Evolutionary conservation across 2,797 vertebrate genomes (phyloP), one percentile per base, ranked within the genome.

Genomic region (Semotilus atromaculatus): DNA sequence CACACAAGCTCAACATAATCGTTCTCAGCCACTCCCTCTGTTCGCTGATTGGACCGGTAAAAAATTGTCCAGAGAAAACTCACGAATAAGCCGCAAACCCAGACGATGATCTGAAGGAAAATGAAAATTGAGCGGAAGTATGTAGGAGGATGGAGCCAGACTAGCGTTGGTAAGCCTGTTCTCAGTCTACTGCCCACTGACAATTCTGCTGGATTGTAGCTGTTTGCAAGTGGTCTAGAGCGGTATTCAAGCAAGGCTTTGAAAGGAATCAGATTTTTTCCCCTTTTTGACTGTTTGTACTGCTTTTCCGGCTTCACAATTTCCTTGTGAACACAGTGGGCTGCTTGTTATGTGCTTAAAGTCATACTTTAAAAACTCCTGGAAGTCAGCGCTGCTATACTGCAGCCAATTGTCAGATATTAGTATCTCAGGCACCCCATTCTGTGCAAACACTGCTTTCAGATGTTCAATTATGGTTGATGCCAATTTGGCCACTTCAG

Each of bases 161-260:
- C 31, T 31, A 40, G 31, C 4, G 80, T 80, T 4, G 29, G 74
- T 72, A 87, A 16, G 14, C 55, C 26, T 23, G 80, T 87, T 67
- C 64, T 62, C 38, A 82, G 38, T 10, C 14, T 16, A 34, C 83
- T 60, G 18, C 62, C 55, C 62, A 81, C 81, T 3, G 53, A 55
- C 1, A 85, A 62, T 40, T 85, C 3, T 4, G 64, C 60, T 53
- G 82, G 86, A 43, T 58, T 80, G 34, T 40, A 11, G 16, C 82
- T 51, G 2, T 84, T 74, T 26, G 19, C 34, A 43, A 86, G 70
- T 34, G 73, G 67, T 10, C 73, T 85, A n/a, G 66, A 34, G 6
- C 55, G 3, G 74, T 87, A 85, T 26, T 74, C 83, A 38, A 82
- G 73, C 5, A 82, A 67, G 2, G 66, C 73, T 31, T 81, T 66